phyloP scores from a whole-genome alignment of 2,888 invertebrate species.

The Hylaea fasciaria region DNA sequence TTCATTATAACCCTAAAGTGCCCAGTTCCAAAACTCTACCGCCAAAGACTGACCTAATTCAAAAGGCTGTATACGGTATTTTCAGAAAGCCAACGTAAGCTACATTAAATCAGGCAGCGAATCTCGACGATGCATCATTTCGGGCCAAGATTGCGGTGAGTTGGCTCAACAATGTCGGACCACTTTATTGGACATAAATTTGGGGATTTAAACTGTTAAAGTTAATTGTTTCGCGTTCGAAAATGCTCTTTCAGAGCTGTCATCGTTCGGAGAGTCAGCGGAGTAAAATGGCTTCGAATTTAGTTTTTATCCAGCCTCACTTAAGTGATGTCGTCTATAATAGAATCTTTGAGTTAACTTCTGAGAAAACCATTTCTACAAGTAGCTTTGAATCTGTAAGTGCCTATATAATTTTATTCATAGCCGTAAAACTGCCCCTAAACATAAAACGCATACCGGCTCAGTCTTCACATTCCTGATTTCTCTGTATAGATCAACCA shows the following conservation, averaged over 20 bases:
- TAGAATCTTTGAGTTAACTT: too few species aligned
- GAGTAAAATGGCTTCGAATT: not conserved
- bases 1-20: too few species aligned
- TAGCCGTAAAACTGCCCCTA: too few species aligned
- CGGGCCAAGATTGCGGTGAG: constrained; percentile 31
- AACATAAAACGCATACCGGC: too few species aligned
- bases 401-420: too few species aligned
- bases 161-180: constrained; percentile 28
- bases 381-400: too few species aligned
- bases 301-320: not conserved
- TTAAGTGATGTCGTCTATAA: too few species aligned
- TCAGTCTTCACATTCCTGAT: too few species aligned
- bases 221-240: constrained; percentile 30
- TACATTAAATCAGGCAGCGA: constrained; percentile 31
- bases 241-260: constrained; percentile 4
- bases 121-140: constrained; percentile 42
- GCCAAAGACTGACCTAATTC: constrained; percentile 17
- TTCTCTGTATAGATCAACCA: too few species aligned
- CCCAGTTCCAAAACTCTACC: constrained; percentile 14
- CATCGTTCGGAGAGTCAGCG: not conserved
- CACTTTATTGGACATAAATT: constrained; percentile 40
- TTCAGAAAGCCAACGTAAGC: constrained; percentile 22
- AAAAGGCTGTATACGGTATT: constrained; percentile 16
- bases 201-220: constrained; percentile 27
- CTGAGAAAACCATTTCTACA: too few species aligned